Percentiles rank a stretch among this genome's conserved stretches.
Evolutionary conservation across 92 coral and sea anemone species (phyloP).

Genomic region (Porites rus): DNA sequence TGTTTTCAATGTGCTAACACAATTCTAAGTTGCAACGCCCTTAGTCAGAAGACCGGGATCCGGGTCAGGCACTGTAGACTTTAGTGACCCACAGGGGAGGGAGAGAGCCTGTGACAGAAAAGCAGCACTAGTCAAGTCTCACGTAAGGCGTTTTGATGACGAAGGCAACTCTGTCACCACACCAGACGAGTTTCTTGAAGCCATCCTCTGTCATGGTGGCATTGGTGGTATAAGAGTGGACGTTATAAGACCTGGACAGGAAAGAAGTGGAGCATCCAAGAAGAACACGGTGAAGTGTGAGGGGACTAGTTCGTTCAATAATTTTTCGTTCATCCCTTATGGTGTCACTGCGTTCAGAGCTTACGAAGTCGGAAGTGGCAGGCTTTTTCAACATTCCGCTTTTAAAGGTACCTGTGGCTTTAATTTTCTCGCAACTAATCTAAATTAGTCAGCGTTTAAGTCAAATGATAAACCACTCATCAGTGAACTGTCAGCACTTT

Average conservation of each 20-base stretch:
- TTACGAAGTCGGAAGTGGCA: conserved; percentile 44
- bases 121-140: conserved; percentile 54
- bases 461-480: no score
- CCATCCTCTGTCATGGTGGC: conserved; percentile 48
- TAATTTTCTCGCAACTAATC: no score
- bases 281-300: not conserved
- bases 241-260: conserved; percentile 3
- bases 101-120: conserved; percentile 50
- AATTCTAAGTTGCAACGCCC: conserved; percentile 22
- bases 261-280: not conserved
- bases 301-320: conserved; percentile 48
- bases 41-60: conserved; percentile 32
- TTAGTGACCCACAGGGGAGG: conserved; percentile 56
- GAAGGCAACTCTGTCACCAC: conserved; percentile 34
- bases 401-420: conserved; percentile 22
- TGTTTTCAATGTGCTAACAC: conserved; percentile 40
- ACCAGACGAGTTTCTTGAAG: conserved; percentile 27
- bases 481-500: no score
- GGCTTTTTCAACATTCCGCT: conserved; percentile 29
- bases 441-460: no score
- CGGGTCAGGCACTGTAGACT: conserved; percentile 26
- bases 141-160: conserved; percentile 20
- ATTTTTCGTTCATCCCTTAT: conserved; percentile 36
- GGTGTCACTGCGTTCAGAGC: conserved; percentile 53
- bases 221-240: conserved; percentile 35